These are phyloP conservation scores for Gallinago jamesoni DNA, from an alignment of 2,113 vertebrate genomes.

Conservation along the genomic window DNA sequence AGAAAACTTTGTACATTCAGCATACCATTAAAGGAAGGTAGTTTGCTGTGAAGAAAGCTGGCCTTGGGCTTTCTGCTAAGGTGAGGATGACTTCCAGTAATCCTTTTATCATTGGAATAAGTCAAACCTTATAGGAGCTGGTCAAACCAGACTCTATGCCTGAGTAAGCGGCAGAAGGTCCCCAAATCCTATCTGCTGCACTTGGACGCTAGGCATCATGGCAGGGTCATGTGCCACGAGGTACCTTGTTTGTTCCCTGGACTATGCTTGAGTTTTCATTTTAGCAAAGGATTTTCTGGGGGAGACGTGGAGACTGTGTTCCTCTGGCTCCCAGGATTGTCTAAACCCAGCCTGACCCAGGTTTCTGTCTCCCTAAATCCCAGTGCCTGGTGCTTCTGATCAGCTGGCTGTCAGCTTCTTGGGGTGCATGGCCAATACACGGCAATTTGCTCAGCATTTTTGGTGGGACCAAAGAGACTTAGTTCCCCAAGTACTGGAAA, in stretches of 20 bases:
- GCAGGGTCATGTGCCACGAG: not conserved
- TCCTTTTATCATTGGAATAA: not conserved
- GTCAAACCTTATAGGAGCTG: not conserved
- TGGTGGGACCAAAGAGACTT: not conserved
- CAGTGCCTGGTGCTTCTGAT: not conserved
- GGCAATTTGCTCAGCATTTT: not conserved
- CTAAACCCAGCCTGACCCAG: not conserved
- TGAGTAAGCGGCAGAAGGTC: not conserved
- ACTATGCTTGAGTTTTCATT: not conserved
- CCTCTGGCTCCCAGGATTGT: not conserved
- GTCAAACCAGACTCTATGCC: not conserved
- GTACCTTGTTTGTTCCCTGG: rapidly evolving
- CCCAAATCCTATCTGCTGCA: not conserved
- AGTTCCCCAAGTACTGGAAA: not conserved
- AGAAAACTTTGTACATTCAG: not conserved
- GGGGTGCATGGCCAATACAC: rapidly evolving
- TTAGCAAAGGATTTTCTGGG: not conserved
- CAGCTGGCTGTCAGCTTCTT: not conserved
- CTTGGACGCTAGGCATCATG: rapidly evolving
- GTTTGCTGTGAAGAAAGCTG: not conserved
- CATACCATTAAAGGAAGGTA: not conserved
- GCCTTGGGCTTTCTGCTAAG: not conserved
- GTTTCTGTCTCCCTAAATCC: not conserved
- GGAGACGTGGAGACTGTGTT: not conserved
- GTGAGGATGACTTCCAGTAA: not conserved